Percentiles rank a stretch among this genome's conserved stretches.
These are phyloP conservation scores for Ornithorhynchus anatinus DNA, from an alignment of 2,113 vertebrate genomes.

Conservation along the genomic window DNA sequence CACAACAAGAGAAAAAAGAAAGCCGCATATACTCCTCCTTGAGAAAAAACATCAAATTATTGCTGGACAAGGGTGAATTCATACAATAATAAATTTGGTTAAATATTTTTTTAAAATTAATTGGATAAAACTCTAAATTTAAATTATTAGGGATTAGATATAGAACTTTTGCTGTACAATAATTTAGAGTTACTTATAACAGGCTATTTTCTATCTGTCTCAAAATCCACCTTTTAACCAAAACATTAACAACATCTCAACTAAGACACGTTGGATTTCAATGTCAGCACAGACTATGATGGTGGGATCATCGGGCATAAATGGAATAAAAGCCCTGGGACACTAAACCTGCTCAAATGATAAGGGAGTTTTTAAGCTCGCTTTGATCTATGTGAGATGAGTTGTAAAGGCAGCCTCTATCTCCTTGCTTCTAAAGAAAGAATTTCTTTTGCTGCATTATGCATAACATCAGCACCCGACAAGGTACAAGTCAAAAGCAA, in stretches of 20 bases:
- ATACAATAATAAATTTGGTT: too few relatives aligned
- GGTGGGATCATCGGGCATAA: conserved; percentile 21
- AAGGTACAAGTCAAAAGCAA: conserved; percentile 61
- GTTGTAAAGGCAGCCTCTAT: conserved; percentile 48
- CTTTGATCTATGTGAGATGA: conserved; percentile 69
- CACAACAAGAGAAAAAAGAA: too few relatives aligned
- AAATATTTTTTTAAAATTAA: too few relatives aligned
- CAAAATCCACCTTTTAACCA: neutral
- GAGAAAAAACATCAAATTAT: too few relatives aligned
- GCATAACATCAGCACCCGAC: conserved; percentile 71
- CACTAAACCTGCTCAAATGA: conserved; percentile 26
- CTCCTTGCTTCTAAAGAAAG: conserved; percentile 55
- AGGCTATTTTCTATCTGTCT: neutral
- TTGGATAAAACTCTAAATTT: too few relatives aligned
- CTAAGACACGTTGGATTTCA: neutral
- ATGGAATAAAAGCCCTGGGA: conserved; percentile 42
- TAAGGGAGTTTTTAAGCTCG: conserved; percentile 44
- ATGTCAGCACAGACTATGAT: conserved; percentile 17
- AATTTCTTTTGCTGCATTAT: conserved; percentile 73
- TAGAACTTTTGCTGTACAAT: neutral
- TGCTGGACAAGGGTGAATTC: too few relatives aligned
- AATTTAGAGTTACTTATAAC: neutral
- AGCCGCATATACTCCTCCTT: too few relatives aligned
- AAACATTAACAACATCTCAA: too few relatives aligned
- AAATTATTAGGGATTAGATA: neutral